Evolutionary conservation across 2,113 vertebrate genomes (phyloP), one percentile per base, ranked within the genome.

Genomic region (Pipa parva): DNA sequence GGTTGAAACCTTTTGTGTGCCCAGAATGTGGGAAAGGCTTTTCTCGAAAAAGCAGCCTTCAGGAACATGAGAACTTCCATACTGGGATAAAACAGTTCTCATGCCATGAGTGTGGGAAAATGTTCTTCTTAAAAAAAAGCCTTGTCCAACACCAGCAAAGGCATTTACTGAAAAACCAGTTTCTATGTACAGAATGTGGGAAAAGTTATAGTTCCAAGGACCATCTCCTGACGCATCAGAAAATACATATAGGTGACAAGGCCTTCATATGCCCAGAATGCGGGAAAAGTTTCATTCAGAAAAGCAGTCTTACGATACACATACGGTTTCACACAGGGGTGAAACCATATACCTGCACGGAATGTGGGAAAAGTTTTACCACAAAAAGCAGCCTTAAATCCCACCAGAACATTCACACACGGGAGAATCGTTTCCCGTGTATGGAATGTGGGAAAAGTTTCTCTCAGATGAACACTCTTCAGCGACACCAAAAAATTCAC

Each of bases 401-500:
- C n/a, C n/a, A n/a, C n/a, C n/a, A n/a, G n/a, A 42, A 2, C 13
- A n/a, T 3, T 18, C 28, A 36, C 9, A 57, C 46, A 9, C 28
- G 33, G 9, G 45, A 65, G 5, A 54, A 25, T 4, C 63, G 24
- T 8, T 56, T 55, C 25, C 9, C 33, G 1, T 65, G 63, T 20
- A 25, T 33, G 0, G 63, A 55, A 15, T 65, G 63, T 22, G 63
- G 22, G 20, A 65, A 39, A 26, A 13, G 15, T 24, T 65, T 55
- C 21, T 24, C 31, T 13, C 18, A 42, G 22, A 12, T 25, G n/a
- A 18, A 12, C 1, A 18, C 1, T 12, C 27, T 55, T 8, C n/a
- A 26, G 57, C 12, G 58, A n/a, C 74, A 26, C 33, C 33, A n/a
- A 26, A 26, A 20, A 42, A 25, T 37, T 48, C 59, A 12, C 60